phyloP scores from a whole-genome alignment of 2,113 vertebrate genomes.

The Varanus komodoensis region DNA sequence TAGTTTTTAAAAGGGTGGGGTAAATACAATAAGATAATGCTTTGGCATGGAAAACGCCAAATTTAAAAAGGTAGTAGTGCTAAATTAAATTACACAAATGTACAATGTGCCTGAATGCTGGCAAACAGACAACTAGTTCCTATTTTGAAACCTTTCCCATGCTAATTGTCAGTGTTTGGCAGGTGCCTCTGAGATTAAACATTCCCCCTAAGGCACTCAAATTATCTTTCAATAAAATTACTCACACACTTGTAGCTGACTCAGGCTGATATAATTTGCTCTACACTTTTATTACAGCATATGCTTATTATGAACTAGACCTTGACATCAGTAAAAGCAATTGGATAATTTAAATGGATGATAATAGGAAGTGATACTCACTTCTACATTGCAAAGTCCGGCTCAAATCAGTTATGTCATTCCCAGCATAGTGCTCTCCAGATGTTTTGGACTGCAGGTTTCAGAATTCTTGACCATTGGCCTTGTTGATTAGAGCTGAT shows the following conservation, averaged over 20 bases:
- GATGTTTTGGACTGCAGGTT: too few relatives aligned
- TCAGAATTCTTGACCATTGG: too few relatives aligned
- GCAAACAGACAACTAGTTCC: constrained; percentile 15
- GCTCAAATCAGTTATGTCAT: neutral
- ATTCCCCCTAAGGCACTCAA: neutral
- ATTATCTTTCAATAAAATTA: constrained; percentile 25
- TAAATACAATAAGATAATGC: neutral
- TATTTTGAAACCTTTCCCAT: neutral
- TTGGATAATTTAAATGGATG: neutral
- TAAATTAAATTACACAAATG: neutral
- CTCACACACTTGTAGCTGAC: neutral
- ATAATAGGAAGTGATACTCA: neutral
- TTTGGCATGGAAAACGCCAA: neutral
- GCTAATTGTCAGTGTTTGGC: constrained; percentile 11
- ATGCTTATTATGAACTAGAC: neutral
- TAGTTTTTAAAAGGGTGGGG: too few relatives aligned
- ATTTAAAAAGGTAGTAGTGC: neutral
- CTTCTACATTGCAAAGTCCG: constrained; percentile 4
- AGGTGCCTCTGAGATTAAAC: constrained; percentile 15
- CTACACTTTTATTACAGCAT: neutral
- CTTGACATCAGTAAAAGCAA: constrained; percentile 21
- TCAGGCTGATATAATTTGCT: neutral
- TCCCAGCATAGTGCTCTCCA: neutral
- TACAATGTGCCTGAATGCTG: rapidly evolving
- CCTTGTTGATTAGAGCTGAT: too few relatives aligned